These are phyloP conservation scores for Nebria salina DNA, from an alignment of 2,888 invertebrate species.

Conservation along the genomic window DNA sequence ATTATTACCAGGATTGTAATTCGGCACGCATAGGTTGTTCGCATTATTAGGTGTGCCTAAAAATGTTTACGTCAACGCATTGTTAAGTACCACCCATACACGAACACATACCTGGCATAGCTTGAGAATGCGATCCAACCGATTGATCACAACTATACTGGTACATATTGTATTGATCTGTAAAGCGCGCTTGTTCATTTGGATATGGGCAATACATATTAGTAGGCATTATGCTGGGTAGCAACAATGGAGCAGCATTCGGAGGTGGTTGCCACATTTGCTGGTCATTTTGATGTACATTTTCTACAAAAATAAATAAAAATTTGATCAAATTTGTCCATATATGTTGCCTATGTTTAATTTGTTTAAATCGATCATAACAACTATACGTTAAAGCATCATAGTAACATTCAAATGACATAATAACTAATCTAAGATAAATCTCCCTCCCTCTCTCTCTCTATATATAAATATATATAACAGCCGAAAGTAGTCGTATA, in stretches of 20 bases:
- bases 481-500: too few species aligned
- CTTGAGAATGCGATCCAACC: constrained; percentile 17
- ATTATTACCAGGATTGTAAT: background rate
- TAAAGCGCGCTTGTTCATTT: constrained; percentile 13
- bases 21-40: constrained; percentile 1
- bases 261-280: background rate
- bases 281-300: background rate
- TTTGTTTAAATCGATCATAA: too few species aligned
- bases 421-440: too few species aligned
- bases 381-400: too few species aligned
- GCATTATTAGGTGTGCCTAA: constrained; percentile 13
- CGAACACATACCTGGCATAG: constrained; percentile 10
- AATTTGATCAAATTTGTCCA: background rate
- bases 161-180: constrained; percentile 18
- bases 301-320: background rate
- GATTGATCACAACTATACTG: constrained; percentile 7
- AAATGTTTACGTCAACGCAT: background rate
- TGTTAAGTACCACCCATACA: background rate
- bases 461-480: too few species aligned
- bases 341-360: too few species aligned
- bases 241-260: background rate
- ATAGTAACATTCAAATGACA: too few species aligned
- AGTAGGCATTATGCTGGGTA: background rate
- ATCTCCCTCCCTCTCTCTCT: too few species aligned
- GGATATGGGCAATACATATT: background rate